Percentiles rank a stretch among this genome's conserved stretches.
These are phyloP conservation scores for Eurois occulta DNA, from an alignment of 2,888 invertebrate genomes.

Conservation along the genomic window DNA sequence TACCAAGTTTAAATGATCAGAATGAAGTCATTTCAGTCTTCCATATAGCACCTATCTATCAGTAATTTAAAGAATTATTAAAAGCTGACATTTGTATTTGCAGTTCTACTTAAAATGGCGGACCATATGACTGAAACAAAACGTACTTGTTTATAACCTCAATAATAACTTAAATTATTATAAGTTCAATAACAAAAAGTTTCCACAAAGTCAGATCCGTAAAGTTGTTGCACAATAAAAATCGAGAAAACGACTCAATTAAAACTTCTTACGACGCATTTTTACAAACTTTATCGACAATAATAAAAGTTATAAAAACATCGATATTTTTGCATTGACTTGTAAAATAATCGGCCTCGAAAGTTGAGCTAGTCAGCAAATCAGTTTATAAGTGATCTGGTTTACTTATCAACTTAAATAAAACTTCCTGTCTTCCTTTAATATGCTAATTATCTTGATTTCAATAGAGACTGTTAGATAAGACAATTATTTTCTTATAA, in stretches of 20 bases:
- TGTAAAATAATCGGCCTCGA: slow-evolving; percentile 40
- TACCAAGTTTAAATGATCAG: not conserved
- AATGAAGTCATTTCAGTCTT: not conserved
- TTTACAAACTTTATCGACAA: slow-evolving; percentile 46
- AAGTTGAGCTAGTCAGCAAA: slow-evolving; percentile 26
- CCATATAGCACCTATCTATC: not conserved
- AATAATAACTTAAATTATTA: slow-evolving; percentile 44
- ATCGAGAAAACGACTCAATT: slow-evolving; percentile 57
- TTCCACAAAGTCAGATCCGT: slow-evolving; percentile 51
- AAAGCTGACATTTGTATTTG: slow-evolving; percentile 7
- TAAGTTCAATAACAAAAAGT: slow-evolving; percentile 50
- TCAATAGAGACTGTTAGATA: slow-evolving; percentile 26
- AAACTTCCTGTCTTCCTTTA: slow-evolving; percentile 9
- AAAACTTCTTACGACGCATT: slow-evolving; percentile 60
- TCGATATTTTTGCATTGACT: slow-evolving; percentile 32
- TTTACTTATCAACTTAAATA: slow-evolving; percentile 19
- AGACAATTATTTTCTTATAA: not conserved
- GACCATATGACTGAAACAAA: slow-evolving; percentile 19
- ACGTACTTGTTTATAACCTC: slow-evolving; percentile 28
- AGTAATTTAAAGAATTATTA: not conserved
- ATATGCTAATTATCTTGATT: slow-evolving; percentile 24
- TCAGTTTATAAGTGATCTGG: slow-evolving; percentile 41
- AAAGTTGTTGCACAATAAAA: slow-evolving; percentile 55
- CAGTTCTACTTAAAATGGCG: slow-evolving; percentile 23
- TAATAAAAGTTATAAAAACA: slow-evolving; percentile 42